Evolutionary conservation across 2,113 vertebrate genomes (phyloP), one percentile per base, ranked within the genome.

Genomic region (Boleophthalmus pectinirostris): DNA sequence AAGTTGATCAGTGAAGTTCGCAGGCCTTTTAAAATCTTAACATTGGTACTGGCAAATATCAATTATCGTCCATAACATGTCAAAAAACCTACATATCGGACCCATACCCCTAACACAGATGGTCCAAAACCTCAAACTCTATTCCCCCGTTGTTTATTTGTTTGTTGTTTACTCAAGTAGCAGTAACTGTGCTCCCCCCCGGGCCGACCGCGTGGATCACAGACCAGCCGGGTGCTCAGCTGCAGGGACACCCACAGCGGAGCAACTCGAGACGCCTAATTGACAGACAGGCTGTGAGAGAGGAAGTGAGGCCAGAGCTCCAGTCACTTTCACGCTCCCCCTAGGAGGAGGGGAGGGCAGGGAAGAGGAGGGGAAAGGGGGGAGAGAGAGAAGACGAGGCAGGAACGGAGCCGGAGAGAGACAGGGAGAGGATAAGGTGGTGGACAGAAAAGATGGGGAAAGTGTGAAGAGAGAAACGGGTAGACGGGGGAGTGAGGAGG

Each of bases 241-340:
- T 91, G 84, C 85, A 80, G 84, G 81, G 88, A 88, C 84, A 83
- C 83, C 82, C 81, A 87, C 77, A 66, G 81, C 83, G 70, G 84
- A 81, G 86, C 83, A 90, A 91, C 89, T 81, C 88, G 82, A 82
- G 77, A 86, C 58, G 66, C 82, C 83, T 92, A 92, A 94, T 93
- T 94, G 91, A 93, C 89, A 92, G 91, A 93, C 89, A 91, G 87
- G 79, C 87, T 89, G 87, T 67, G 89, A 89, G 80, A 87, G 89
- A 90, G 46, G 43, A 77, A 82, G 82, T 83, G 70, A 56, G 90
- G 81, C 77, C 79, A 77, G 83, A 89, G 90, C 88, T 77, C 79
- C 90, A 83, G 91, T 93, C 91, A 93, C 92, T 93, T 93, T 93
- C 92, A 93, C 87, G 90, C 90, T 91, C 87, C 81, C 86, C 80